A percentile compares a stretch with the other conserved stretches of the same genome.
Evolutionary conservation across 2,888 invertebrate species (phyloP).

Genomic region (Noctuana brunneofusca): DNA sequence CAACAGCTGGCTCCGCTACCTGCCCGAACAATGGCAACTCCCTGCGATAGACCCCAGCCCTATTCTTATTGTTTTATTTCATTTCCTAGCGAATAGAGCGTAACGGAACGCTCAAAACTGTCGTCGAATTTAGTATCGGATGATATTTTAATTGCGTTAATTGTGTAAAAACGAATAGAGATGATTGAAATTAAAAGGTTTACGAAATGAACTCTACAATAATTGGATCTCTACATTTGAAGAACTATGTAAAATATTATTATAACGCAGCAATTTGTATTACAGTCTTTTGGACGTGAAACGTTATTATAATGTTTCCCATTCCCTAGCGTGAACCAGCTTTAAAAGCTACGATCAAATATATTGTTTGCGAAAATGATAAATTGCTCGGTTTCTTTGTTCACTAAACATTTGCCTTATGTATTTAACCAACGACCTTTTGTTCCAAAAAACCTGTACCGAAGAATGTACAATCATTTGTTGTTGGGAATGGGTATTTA

Average conservation of each 20-base stretch:
- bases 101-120: constrained; percentile 39
- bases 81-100: constrained; percentile 40
- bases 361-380: constrained; percentile 30
- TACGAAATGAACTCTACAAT: too few relatives aligned
- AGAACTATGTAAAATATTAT: background rate
- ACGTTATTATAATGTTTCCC: background rate
- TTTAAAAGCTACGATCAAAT: constrained; percentile 28
- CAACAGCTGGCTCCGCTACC: constrained; percentile 72
- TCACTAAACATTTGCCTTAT: constrained; percentile 22
- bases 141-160: constrained; percentile 27
- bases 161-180: too few relatives aligned
- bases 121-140: constrained; percentile 27
- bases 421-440: constrained; percentile 11
- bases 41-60: constrained; percentile 61
- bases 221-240: background rate
- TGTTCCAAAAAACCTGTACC: background rate
- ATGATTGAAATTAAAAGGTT: too few relatives aligned
- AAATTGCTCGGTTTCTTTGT: constrained; percentile 25
- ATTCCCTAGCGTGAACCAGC: constrained; percentile 20
- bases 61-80: constrained; percentile 54
- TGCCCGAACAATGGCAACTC: constrained; percentile 69
- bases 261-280: constrained; percentile 8
- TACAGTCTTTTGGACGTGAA: background rate
- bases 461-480: background rate
- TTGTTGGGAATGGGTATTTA: background rate